These are phyloP conservation scores for Microtus richardsoni DNA, from an alignment of 2,113 vertebrate species.

Conservation along the genomic window DNA sequence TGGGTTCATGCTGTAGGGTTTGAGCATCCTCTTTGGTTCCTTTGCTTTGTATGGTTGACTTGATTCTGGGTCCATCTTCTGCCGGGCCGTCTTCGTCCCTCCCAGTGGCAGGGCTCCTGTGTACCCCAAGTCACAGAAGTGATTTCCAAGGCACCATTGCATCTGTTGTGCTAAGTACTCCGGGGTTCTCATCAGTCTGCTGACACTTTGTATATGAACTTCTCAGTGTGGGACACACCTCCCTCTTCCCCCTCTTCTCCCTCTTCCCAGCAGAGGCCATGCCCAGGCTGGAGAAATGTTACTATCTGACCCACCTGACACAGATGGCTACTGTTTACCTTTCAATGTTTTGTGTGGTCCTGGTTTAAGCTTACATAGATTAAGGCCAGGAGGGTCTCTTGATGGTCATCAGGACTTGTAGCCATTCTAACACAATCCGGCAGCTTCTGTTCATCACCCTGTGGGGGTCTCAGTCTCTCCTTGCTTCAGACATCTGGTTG, in stretches of 20 bases:
- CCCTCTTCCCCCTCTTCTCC: fast-evolving
- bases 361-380: neutral
- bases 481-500: neutral
- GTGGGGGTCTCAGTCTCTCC: no score
- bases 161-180: neutral
- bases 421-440: fast-evolving
- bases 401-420: neutral
- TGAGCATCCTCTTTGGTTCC: neutral
- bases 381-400: neutral
- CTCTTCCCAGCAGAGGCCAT: neutral
- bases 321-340: neutral
- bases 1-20: neutral
- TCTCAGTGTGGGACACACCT: fast-evolving
- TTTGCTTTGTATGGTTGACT: neutral
- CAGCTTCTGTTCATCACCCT: neutral
- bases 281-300: neutral
- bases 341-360: neutral
- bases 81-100: neutral
- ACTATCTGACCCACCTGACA: fast-evolving
- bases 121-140: neutral
- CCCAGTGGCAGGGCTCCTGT: neutral
- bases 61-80: neutral
- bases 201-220: neutral
- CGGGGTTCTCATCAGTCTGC: neutral
- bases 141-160: neutral